Base-by-base conservation (phyloP, 1,140 invertebrate species). In the Drosophila kikkawai region DNA sequence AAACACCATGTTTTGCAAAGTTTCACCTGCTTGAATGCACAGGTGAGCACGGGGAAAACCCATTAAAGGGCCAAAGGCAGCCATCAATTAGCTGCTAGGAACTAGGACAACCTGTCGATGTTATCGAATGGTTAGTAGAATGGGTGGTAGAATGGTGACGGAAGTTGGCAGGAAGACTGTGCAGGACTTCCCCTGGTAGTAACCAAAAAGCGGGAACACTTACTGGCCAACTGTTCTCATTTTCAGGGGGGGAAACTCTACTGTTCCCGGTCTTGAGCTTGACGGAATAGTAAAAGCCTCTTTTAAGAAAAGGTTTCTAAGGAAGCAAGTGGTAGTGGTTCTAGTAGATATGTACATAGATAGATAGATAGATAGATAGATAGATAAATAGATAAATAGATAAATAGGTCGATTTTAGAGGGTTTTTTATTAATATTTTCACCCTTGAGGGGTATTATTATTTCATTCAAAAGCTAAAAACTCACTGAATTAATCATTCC, bases 11-110 rank as follows among this genome's bases (percentile, higher is more conserved):
- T 29, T 32, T 50, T 19, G 13, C 5, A 8, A 8, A 36, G 29
- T 36, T 53, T n/a, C 7, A 17, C 19, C 15, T 42, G 39, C 9
- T 26, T 36, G n/a, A 32, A 34, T 53, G 50, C n/a, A 22, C 22
- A 22, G 22, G 22, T 22, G 22, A 22, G 12, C 1, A 0, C 26
- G 3, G 61, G 32, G 26, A 8, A 57, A 57, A n/a, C 61, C 26
- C 41, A 64, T 64, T 57, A 57, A 64, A 56, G 47, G 47, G 26
- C 22, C 47, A 41, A 12, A 41, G 50, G 50, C 7, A 19, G 36
- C 36, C 22, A 34, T 32, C n/a, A 56, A 55, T 56, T 47, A 45
- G 41, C 57, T 32, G 13, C 22, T 7, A 22, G 55, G 29, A 45
- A 66, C 8, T 45, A 4, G 19, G 42, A 26, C 63, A 44, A 37